Evolutionary conservation across 2,888 invertebrate species (phyloP).

Genomic region (Aromia moschata): DNA sequence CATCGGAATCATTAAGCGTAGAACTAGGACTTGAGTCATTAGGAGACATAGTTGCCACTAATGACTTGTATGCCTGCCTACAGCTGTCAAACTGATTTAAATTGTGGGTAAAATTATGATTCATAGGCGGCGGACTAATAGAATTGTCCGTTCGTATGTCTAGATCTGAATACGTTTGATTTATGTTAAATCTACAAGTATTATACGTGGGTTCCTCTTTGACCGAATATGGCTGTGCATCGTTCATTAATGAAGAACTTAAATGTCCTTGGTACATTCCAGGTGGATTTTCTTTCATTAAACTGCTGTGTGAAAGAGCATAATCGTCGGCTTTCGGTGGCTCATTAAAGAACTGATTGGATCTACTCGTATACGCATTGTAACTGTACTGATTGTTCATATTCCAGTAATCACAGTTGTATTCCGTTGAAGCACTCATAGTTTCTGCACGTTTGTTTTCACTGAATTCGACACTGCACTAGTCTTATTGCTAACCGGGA

Average conservation of each 20-base stretch:
- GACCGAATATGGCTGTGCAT: slow-evolving; percentile 21
- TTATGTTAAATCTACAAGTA: slow-evolving; percentile 45
- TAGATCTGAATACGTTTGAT: slow-evolving; percentile 40
- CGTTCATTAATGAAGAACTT: slow-evolving; percentile 32
- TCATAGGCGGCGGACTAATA: slow-evolving; percentile 46
- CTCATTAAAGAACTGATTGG: slow-evolving; percentile 38
- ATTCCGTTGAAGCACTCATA: slow-evolving; percentile 57
- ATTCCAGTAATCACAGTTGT: slow-evolving; percentile 56
- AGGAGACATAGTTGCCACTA: slow-evolving; percentile 44
- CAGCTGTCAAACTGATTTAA: slow-evolving; percentile 50
- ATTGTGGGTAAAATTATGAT: slow-evolving; percentile 42
- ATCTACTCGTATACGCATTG: slow-evolving; percentile 36
- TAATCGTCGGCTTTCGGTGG: slow-evolving; percentile 27
- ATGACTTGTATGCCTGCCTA: slow-evolving; percentile 42
- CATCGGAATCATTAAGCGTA: slow-evolving; percentile 32
- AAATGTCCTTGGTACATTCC: slow-evolving; percentile 35
- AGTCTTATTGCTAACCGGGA: slow-evolving; percentile 22
- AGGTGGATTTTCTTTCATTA: slow-evolving; percentile 23
- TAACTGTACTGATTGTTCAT: slow-evolving; percentile 36
- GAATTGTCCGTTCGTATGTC: slow-evolving; percentile 47
- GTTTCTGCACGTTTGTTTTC: slow-evolving; percentile 23
- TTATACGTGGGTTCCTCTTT: slow-evolving; percentile 46
- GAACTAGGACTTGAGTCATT: slow-evolving; percentile 31
- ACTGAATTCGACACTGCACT: slow-evolving; percentile 33
- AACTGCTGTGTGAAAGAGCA: slow-evolving; percentile 20